Evolutionary conservation across 2,888 invertebrate species (phyloP).

Genomic region (Drosophila planitibia): DNA sequence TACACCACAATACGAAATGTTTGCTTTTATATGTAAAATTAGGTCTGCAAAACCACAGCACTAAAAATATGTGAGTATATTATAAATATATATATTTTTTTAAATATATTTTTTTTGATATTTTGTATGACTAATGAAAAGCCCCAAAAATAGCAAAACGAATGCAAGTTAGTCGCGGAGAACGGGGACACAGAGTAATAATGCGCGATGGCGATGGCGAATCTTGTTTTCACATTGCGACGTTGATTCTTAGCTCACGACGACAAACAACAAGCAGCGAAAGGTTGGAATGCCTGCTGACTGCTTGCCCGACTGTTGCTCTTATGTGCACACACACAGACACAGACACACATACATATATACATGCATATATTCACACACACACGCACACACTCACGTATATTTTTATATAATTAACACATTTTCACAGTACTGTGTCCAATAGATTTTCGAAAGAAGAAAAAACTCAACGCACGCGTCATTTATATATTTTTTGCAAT

Average conservation of each 20-base stretch:
- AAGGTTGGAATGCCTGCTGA: slow-evolving; percentile 41
- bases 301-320: slow-evolving; percentile 57
- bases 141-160: slow-evolving; percentile 32
- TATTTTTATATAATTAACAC: slow-evolving; percentile 75
- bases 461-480: slow-evolving; percentile 45
- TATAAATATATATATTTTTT: not conserved
- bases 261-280: slow-evolving; percentile 32
- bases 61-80: slow-evolving; percentile 24
- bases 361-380: not conserved
- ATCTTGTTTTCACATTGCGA: slow-evolving; percentile 65
- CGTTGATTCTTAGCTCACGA: slow-evolving; percentile 67
- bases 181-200: slow-evolving; percentile 35
- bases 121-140: slow-evolving; percentile 66
- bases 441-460: slow-evolving; percentile 20
- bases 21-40: slow-evolving; percentile 13
- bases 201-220: slow-evolving; percentile 60
- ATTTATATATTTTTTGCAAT: slow-evolving; percentile 42
- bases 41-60: slow-evolving; percentile 11
- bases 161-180: slow-evolving; percentile 19
- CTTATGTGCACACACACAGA: slow-evolving; percentile 29
- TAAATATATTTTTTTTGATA: not conserved
- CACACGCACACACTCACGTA: not conserved
- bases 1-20: not conserved
- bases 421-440: slow-evolving; percentile 56
- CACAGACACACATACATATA: not conserved